phyloP scores from a whole-genome alignment of 2,888 invertebrate species.

The Xanthia togata region DNA sequence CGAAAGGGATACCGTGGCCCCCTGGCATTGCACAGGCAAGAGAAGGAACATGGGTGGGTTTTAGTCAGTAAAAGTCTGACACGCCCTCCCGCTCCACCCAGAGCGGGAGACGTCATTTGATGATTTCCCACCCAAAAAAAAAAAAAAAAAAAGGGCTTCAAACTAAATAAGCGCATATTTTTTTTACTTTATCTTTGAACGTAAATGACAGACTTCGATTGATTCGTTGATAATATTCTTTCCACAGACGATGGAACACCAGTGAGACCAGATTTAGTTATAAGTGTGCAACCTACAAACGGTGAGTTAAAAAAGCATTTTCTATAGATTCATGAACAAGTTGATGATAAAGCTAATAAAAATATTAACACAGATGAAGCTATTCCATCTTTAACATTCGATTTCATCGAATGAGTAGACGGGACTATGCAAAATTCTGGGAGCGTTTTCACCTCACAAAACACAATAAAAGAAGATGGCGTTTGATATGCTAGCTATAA shows the following conservation, averaged over 20 bases:
- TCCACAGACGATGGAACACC: conserved; percentile 80
- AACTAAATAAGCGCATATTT: background rate
- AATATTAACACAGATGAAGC: background rate
- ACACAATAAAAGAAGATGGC: background rate
- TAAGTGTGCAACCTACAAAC: conserved; percentile 82
- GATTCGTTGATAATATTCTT: conserved; percentile 13
- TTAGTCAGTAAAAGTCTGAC: too few species aligned
- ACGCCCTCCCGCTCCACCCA: too few species aligned
- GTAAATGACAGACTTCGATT: background rate
- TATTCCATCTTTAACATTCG: background rate
- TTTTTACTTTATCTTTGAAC: background rate
- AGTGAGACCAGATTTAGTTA: conserved; percentile 81
- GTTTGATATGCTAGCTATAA: background rate
- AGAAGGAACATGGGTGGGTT: too few species aligned
- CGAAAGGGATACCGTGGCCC: too few species aligned
- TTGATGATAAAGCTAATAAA: background rate
- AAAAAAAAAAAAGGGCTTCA: too few species aligned
- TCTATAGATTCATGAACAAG: background rate
- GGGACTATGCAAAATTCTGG: background rate
- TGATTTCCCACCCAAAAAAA: too few species aligned
- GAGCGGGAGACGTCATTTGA: too few species aligned
- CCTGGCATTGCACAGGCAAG: too few species aligned
- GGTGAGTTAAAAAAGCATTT: conserved; percentile 70
- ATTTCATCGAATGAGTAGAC: background rate
- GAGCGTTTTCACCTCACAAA: background rate